Evolutionary conservation across 2,113 vertebrate species (phyloP), one percentile per base, ranked within the genome.

Genomic region (Regulus satrapa): DNA sequence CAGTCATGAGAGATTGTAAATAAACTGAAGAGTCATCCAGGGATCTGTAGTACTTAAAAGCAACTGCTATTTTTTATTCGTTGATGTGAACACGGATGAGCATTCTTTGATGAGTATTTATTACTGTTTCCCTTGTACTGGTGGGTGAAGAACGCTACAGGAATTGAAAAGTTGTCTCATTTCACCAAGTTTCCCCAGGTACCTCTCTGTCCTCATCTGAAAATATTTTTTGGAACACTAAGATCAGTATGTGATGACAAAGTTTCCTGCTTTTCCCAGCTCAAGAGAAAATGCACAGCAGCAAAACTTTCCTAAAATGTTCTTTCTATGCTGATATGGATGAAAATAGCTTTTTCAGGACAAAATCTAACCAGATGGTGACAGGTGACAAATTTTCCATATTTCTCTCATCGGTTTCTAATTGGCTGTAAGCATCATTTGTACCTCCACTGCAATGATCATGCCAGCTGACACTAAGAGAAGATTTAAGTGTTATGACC

Each of bases 51-150:
- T 31, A 83, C 85, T 92, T 95, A 79, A 79, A 89, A 88, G 59
- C 10, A 82, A 68, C 43, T 80, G 72, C 51, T 85, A 3, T 58
- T 94, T 91, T 96, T 88, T 51, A 77, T 87, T 92, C 95, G 67
- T 88, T 78, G 52, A 49, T 81, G 71, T 81, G 90, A 92, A 86
- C 54, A 79, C 25, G 80, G 73, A 93, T 88, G 55, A 94, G 54
- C 31, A 64, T 95, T 83, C 77, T 78, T 95, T 95, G 76, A 59
- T 95, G 43, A 67, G 79, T 80, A 34, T 93, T 89, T 94, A 79
- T 91, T 95, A 45, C 66, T 69, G 23, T 92, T 94, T 81, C 40
- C 59, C 54, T 83, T 78, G 64, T 54, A 36, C 40, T 72, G 51
- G 55, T 77, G 48, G 55, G 32, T 56, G 66, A 86, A 85, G 64